These are phyloP conservation scores for Amazona vittata DNA, from an alignment of 2,113 vertebrate species.

Conservation along the genomic window DNA sequence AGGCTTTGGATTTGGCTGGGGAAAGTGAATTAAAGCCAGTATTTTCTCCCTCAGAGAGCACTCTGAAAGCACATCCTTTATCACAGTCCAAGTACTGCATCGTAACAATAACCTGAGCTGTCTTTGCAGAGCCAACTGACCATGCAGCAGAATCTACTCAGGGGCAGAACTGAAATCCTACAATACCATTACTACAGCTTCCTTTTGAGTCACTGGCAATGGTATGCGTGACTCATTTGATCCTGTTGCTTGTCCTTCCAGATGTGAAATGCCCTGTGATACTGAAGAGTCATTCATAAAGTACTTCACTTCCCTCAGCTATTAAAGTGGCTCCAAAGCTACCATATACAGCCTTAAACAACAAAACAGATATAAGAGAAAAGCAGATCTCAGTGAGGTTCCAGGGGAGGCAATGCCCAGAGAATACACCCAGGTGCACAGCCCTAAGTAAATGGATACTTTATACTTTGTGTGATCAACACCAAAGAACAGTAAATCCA, in stretches of 20 bases:
- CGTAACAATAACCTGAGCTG: neutral
- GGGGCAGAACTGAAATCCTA: neutral
- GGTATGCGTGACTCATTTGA: conserved; percentile 13
- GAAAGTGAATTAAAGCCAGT: neutral
- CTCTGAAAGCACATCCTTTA: neutral
- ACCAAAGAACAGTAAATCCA: neutral
- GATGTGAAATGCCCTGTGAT: neutral
- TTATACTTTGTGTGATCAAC: neutral
- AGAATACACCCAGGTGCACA: neutral
- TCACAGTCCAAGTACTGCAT: neutral
- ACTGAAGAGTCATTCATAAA: neutral
- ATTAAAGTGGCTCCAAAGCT: neutral
- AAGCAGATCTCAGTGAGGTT: neutral
- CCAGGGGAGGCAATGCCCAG: neutral
- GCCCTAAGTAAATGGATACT: neutral
- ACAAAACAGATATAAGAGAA: neutral
- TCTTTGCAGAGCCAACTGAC: neutral
- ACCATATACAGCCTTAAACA: neutral
- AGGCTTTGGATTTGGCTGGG: neutral
- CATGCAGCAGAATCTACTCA: neutral
- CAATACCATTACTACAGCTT: neutral
- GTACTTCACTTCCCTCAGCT: neutral
- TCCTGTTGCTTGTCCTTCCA: conserved; percentile 1
- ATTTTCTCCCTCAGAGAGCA: neutral
- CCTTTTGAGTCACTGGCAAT: conserved; percentile 27